These are phyloP conservation scores for Nycticorax nycticorax DNA, from an alignment of 2,113 vertebrate species.

Conservation along the genomic window DNA sequence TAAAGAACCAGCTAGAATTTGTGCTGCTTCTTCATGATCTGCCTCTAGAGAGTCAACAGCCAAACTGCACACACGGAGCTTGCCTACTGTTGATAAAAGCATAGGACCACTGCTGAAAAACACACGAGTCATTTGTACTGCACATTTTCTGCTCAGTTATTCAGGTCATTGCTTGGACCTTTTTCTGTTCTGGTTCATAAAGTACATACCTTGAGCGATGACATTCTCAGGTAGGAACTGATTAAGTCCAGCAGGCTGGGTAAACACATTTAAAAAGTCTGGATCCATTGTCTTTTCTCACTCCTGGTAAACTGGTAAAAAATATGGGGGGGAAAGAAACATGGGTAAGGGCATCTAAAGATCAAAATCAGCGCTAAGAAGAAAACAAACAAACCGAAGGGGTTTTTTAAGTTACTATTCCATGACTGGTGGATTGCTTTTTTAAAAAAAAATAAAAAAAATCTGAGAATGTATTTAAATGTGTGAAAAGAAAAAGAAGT, in stretches of 20 bases:
- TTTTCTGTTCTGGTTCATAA: not conserved
- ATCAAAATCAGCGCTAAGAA: not conserved
- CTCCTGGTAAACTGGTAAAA: not conserved
- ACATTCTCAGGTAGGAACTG: not conserved
- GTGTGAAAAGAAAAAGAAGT: not conserved
- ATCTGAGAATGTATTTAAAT: not conserved
- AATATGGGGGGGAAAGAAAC: not conserved
- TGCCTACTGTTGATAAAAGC: not conserved
- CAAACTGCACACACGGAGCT: not conserved
- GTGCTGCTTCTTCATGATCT: not conserved
- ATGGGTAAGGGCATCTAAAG: not conserved
- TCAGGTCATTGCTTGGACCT: not conserved
- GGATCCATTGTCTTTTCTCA: conserved; percentile 62
- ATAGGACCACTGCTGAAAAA: not conserved
- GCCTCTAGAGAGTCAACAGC: not conserved
- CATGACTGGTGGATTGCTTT: not conserved
- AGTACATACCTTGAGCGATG: conserved; percentile 34
- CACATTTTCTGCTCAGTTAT: not conserved
- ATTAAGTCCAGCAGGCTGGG: not conserved
- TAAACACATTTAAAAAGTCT: conserved; percentile 18
- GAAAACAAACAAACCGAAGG: not conserved
- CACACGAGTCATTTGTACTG: not conserved
- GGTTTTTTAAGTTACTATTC: rapidly evolving
- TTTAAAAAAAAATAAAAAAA: not conserved
- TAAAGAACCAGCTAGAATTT: not conserved